A percentile compares a stretch with the other conserved stretches of the same genome.
These are phyloP conservation scores for Drosophila parvula DNA, from an alignment of 1,140 invertebrate genomes.

Conservation along the genomic window DNA sequence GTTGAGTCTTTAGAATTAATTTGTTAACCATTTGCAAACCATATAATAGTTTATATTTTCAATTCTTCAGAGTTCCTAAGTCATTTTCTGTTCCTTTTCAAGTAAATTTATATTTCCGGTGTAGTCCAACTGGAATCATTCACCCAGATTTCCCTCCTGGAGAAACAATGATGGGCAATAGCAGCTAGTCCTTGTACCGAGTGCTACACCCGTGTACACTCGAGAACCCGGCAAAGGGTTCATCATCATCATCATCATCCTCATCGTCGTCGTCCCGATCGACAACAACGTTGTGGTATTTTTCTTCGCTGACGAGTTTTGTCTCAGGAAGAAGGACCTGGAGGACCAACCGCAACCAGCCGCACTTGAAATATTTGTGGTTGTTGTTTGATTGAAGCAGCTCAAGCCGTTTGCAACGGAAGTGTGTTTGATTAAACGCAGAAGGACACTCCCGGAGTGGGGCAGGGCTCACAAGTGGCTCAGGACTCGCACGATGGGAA, in stretches of 20 bases:
- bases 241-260: conserved; percentile 55
- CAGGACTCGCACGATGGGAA: conserved; percentile 23
- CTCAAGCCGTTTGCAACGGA: conserved; percentile 80
- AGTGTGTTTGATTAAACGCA: conserved; percentile 81
- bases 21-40: too few relatives aligned
- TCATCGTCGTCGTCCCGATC: conserved; percentile 41
- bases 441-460: conserved; percentile 60
- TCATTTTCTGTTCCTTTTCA: neutral
- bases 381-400: conserved; percentile 81
- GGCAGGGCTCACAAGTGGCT: conserved; percentile 17
- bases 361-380: conserved; percentile 79
- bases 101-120: neutral
- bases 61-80: too few relatives aligned
- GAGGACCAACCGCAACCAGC: conserved; percentile 51
- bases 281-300: conserved; percentile 70
- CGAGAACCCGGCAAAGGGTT: conserved; percentile 73
- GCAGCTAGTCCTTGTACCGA: conserved; percentile 46
- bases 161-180: conserved; percentile 53
- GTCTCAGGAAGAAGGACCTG: conserved; percentile 48
- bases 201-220: conserved; percentile 65
- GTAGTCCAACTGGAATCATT: conserved; percentile 37
- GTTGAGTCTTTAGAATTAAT: too few relatives aligned
- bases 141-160: conserved; percentile 63
- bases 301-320: conserved; percentile 77
- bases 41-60: too few relatives aligned